Base-by-base conservation (phyloP, 2,797 vertebrate species). In the Ptychobarbus kaznakovi region DNA sequence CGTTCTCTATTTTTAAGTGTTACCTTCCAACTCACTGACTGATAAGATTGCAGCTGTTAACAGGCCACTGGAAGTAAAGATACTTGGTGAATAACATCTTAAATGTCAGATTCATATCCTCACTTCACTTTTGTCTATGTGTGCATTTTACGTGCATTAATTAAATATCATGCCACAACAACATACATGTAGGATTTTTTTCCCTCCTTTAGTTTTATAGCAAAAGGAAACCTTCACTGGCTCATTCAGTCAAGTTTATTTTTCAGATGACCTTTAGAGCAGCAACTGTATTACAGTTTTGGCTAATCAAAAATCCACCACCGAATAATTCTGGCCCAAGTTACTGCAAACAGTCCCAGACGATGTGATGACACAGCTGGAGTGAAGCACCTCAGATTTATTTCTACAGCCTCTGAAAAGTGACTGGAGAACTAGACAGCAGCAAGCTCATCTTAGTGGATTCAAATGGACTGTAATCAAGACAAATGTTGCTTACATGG, bases 401-500 rank as follows among this genome's bases (percentile, higher is more conserved):
- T 87, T 38, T 68, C 72, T 87, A 51, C 25, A 84, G 91, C 86
- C 87, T 69, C 16, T 83, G 40, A 77, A 82, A 58, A 58, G 84
- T 10, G 88, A 91, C 89, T 88, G 91, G 91, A 93, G 86, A 83
- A 90, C 93, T 90, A 81, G 91, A 91, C 90, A 89, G 82, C 89
- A 91, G 76, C 58, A 58, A 88, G 88, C 87, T 84, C 85, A 87
- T 92, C 89, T 89, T 87, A 69, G 75, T 86, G 88, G 87, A 90
- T 90, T 69, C 78, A 89, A 92, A 92, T 92, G 89, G 92, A 92
- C 91, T 86, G 85, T 93, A 93, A 95, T 93, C 88, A 93, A 92
- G 92, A 94, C 84, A 40, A 92, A 94, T 93, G 92, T 88, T 90
- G 88, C 89, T 78, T 91, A 88, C 91, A 86, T 70, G 68, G 73